These are phyloP conservation scores for Fulica atra DNA, from an alignment of 2,113 vertebrate genomes.

Conservation along the genomic window DNA sequence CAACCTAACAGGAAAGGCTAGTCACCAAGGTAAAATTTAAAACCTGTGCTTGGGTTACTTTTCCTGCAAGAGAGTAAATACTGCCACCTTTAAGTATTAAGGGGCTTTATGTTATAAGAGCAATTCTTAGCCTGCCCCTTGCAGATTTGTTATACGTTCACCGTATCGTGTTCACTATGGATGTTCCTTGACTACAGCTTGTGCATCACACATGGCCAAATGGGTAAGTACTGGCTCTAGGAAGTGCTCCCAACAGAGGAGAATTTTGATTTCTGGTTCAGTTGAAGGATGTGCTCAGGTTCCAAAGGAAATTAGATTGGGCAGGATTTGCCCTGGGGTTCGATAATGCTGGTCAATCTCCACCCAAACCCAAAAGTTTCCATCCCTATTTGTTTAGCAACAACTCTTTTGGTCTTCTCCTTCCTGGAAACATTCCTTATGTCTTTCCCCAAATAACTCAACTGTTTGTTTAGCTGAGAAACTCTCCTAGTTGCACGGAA, in stretches of 20 bases:
- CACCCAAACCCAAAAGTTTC: neutral
- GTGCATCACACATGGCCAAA: neutral
- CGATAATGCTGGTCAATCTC: neutral
- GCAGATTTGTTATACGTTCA: neutral
- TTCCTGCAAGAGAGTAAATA: neutral
- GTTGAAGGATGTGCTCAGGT: neutral
- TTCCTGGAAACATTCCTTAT: slow-evolving; percentile 45
- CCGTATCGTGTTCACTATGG: neutral
- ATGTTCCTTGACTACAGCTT: neutral
- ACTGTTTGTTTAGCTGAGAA: slow-evolving; percentile 48
- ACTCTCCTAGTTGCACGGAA: slow-evolving; percentile 20
- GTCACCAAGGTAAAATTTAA: neutral
- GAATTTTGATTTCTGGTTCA: slow-evolving; percentile 8
- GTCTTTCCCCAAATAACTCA: slow-evolving; percentile 42
- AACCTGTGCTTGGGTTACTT: neutral
- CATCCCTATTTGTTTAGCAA: neutral
- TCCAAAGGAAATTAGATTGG: neutral
- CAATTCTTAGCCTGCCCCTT: neutral
- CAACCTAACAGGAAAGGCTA: neutral
- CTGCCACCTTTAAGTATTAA: neutral
- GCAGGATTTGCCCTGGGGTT: neutral
- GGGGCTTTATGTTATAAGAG: neutral
- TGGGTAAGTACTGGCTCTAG: neutral
- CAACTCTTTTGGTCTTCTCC: neutral
- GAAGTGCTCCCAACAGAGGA: neutral